Evolutionary conservation across 2,888 invertebrate species (phyloP).

Genomic region (Crioceris asparagi): DNA sequence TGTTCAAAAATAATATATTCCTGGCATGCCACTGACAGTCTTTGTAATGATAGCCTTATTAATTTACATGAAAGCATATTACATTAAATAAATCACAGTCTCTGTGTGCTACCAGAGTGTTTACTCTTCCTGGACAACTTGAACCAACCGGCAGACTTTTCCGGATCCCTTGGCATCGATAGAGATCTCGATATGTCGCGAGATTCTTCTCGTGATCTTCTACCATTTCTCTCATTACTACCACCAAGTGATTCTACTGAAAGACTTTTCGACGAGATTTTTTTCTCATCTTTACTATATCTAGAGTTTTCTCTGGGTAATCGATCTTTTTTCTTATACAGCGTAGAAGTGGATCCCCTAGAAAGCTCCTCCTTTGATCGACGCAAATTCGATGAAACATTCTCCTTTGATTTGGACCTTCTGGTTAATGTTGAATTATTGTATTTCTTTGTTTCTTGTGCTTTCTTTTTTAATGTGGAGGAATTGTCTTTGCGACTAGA

Average conservation of each 20-base stretch:
- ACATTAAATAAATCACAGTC: constrained; percentile 25
- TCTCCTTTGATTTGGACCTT: constrained; percentile 34
- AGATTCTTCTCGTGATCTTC: constrained; percentile 26
- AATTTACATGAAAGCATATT: neutral
- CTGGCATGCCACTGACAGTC: constrained; percentile 3
- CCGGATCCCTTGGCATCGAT: constrained; percentile 62
- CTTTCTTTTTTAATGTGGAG: constrained; percentile 36
- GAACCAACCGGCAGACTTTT: constrained; percentile 65
- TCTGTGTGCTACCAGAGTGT: constrained; percentile 29
- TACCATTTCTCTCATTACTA: neutral
- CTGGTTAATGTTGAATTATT: constrained; percentile 40
- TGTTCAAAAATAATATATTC: neutral
- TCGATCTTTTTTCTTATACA: constrained; percentile 35
- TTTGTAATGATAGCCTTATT: neutral
- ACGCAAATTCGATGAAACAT: constrained; percentile 28
- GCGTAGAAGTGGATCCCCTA: constrained; percentile 31
- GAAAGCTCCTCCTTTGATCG: constrained; percentile 30
- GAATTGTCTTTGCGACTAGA: constrained; percentile 32
- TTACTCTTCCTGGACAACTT: constrained; percentile 47
- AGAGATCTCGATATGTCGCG: constrained; percentile 52
- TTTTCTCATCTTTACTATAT: constrained; percentile 32
- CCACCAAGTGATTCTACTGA: constrained; percentile 52
- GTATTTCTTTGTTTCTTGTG: constrained; percentile 38
- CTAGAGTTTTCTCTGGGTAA: constrained; percentile 40
- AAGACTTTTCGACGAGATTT: constrained; percentile 42